Evolutionary conservation across 2,797 vertebrate genomes (phyloP).

Genomic region (Anomalospiza imberbis): DNA sequence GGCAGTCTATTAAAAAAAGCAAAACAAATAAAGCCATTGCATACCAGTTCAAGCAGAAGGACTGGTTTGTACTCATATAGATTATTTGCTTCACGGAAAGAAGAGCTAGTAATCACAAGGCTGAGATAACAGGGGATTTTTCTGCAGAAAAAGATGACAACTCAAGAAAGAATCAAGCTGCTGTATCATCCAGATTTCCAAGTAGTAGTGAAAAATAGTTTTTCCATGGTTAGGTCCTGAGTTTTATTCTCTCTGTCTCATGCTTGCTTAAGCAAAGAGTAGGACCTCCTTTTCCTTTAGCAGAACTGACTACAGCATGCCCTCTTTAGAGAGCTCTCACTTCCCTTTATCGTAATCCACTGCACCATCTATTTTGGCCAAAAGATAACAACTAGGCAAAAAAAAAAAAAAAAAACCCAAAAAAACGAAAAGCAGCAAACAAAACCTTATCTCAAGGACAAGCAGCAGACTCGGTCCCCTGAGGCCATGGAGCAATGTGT

Average conservation of each 20-base stretch:
- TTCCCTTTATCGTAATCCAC: conserved; percentile 26
- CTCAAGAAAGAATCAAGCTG: neutral
- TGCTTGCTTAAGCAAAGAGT: neutral
- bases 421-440: neutral
- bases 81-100: conserved; percentile 13
- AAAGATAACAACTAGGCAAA: neutral
- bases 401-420: neutral
- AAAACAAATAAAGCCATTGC: conserved; percentile 47
- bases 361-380: neutral
- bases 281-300: neutral
- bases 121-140: conserved; percentile 45
- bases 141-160: conserved; percentile 14
- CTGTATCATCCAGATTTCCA: conserved; percentile 39
- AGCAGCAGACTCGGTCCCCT: neutral
- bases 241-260: neutral
- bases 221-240: neutral
- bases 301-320: neutral
- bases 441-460: neutral
- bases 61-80: conserved; percentile 14
- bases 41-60: conserved; percentile 23
- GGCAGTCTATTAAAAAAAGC: conserved; percentile 44
- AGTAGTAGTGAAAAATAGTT: conserved; percentile 2
- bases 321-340: neutral
- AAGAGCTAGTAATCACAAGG: conserved; percentile 41
- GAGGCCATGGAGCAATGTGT: neutral